These are phyloP conservation scores for Gambusia holbrooki DNA, from an alignment of 2,113 vertebrate genomes.

Conservation along the genomic window DNA sequence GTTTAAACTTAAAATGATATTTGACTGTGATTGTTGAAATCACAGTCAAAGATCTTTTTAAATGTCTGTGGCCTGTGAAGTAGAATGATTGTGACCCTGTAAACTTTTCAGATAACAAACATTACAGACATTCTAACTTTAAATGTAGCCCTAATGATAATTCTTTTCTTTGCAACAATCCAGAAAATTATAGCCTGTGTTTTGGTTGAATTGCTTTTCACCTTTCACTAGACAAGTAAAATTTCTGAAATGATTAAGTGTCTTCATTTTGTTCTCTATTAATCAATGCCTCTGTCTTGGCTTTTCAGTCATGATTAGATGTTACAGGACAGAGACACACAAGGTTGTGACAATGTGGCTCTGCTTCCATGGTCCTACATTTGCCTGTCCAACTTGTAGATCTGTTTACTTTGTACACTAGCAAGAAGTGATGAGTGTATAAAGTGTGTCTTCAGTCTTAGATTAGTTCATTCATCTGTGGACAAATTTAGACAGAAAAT, in stretches of 20 bases:
- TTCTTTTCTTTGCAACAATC: constrained; percentile 5
- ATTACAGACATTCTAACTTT: constrained; percentile 25
- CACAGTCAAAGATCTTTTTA: too few relatives aligned
- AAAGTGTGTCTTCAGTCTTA: too few relatives aligned
- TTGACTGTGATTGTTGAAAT: constrained; percentile 19
- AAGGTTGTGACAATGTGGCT: too few relatives aligned
- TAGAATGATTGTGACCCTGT: background rate
- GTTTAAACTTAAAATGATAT: constrained; percentile 39
- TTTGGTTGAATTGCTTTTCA: constrained; percentile 1
- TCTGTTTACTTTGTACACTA: background rate
- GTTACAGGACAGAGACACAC: background rate
- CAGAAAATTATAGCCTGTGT: background rate
- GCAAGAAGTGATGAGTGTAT: background rate
- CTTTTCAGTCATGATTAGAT: background rate
- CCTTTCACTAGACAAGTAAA: too few relatives aligned
- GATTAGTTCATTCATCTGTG: too few relatives aligned
- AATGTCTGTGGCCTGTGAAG: background rate
- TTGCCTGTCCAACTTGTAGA: background rate
- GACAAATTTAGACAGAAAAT: too few relatives aligned
- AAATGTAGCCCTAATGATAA: constrained; percentile 1
- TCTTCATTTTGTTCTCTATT: background rate
- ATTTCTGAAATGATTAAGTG: background rate
- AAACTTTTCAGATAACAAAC: constrained; percentile 1
- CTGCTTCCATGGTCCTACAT: background rate
- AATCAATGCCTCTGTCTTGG: background rate